A percentile compares a stretch with the other conserved stretches of the same genome.
phyloP scores from a whole-genome alignment of 2,888 invertebrate genomes.

The Nomada hirtipes region DNA sequence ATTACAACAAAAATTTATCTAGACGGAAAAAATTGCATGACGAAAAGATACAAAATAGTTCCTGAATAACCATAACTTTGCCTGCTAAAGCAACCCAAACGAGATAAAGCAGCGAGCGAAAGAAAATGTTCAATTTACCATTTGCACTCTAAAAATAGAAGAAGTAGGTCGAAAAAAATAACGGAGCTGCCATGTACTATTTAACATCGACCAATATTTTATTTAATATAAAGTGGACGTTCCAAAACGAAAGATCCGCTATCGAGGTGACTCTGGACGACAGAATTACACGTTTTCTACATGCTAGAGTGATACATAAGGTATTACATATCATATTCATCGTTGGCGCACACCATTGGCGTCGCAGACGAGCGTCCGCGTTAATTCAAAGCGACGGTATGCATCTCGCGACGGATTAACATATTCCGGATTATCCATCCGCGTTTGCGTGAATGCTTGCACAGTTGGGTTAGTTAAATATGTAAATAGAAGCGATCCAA shows the following conservation, averaged over 20 bases:
- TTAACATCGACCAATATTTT: no score
- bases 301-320: not conserved
- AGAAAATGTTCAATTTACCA: no score
- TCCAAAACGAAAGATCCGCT: not conserved
- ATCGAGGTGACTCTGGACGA: not conserved
- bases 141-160: no score
- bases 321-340: slow-evolving; percentile 40
- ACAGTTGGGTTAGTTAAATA: slow-evolving; percentile 79
- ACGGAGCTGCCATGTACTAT: no score
- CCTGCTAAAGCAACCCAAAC: no score
- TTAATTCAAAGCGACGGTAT: slow-evolving; percentile 76
- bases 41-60: no score
- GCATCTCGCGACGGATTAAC: slow-evolving; percentile 74
- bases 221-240: no score
- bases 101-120: no score
- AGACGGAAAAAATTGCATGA: no score
- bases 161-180: no score
- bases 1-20: no score
- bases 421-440: slow-evolving; percentile 77
- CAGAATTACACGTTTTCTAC: not conserved
- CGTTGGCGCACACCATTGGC: slow-evolving; percentile 52
- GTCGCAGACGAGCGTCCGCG: slow-evolving; percentile 65
- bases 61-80: no score
- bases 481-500: slow-evolving; percentile 77
- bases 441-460: slow-evolving; percentile 76